Percentiles rank a stretch among this genome's conserved stretches.
These are phyloP conservation scores for Amphipyra tragopoginis DNA, from an alignment of 2,888 invertebrate genomes.

Conservation along the genomic window DNA sequence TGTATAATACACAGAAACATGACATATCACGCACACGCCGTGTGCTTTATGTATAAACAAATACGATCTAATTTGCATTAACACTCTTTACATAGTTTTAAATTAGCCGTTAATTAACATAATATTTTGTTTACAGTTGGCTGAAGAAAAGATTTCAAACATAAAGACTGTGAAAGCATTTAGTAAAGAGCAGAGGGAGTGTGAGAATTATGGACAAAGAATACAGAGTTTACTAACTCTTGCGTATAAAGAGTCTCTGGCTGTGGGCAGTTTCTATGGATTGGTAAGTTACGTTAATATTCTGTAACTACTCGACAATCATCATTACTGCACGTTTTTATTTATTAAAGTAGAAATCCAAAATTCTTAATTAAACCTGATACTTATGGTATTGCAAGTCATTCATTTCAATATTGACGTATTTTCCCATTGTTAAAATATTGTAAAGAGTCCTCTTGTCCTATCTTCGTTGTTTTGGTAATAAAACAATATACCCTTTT, in stretches of 20 bases:
- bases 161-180: conserved; percentile 98
- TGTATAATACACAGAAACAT: no score
- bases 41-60: background rate
- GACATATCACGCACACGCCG: no score
- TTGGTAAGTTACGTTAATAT: conserved; percentile 88
- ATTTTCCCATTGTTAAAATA: no score
- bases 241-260: conserved; percentile 96
- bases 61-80: conserved; percentile 11
- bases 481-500: no score
- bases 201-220: conserved; percentile 91
- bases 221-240: conserved; percentile 93
- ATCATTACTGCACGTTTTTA: background rate
- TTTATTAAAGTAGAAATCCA: background rate
- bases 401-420: no score
- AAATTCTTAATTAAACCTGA: background rate
- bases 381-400: no score
- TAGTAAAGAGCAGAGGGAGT: conserved; percentile 95
- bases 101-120: background rate
- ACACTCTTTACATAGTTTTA: background rate
- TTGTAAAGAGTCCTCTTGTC: no score
- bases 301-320: conserved; percentile 2
- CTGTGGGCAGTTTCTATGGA: conserved; percentile 97
- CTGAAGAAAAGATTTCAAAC: conserved; percentile 97
- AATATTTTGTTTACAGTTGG: conserved; percentile 89
- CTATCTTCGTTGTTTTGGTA: no score